These are phyloP conservation scores for Meloe dianella DNA, from an alignment of 2,888 invertebrate genomes.

Conservation along the genomic window DNA sequence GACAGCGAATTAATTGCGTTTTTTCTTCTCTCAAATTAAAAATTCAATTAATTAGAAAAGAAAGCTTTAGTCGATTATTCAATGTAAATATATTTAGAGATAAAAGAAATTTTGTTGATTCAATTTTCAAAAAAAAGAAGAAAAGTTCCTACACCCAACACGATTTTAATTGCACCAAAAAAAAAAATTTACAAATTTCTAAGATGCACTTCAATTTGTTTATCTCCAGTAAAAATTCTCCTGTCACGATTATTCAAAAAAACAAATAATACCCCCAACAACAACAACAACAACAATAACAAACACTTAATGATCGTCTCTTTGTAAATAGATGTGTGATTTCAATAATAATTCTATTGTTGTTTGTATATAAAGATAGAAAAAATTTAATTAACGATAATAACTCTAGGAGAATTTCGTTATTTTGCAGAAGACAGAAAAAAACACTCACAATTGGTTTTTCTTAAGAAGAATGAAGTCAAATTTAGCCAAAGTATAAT, in stretches of 20 bases:
- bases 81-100: constrained; percentile 37
- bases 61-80: constrained; percentile 24
- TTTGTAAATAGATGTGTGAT: constrained; percentile 29
- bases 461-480: constrained; percentile 19
- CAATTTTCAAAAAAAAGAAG: constrained; percentile 9
- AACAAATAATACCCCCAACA: no score
- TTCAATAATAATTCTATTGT: constrained; percentile 17
- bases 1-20: no score
- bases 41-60: constrained; percentile 26
- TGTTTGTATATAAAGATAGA: constrained; percentile 18
- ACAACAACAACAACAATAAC: background rate
- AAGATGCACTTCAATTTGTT: background rate
- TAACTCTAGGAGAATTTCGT: constrained; percentile 18
- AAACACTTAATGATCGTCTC: constrained; percentile 9
- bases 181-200: constrained; percentile 12
- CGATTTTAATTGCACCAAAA: constrained; percentile 16
- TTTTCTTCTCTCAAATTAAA: no score
- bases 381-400: background rate
- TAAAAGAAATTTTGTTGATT: constrained; percentile 12
- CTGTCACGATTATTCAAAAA: background rate
- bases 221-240: background rate
- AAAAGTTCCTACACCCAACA: constrained; percentile 48
- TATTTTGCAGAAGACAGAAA: no score
- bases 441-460: no score
- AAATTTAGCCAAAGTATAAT: constrained; percentile 46